Conservation (phyloP, 2,797 vertebrate genomes). For the Staurois parvus region DNA sequence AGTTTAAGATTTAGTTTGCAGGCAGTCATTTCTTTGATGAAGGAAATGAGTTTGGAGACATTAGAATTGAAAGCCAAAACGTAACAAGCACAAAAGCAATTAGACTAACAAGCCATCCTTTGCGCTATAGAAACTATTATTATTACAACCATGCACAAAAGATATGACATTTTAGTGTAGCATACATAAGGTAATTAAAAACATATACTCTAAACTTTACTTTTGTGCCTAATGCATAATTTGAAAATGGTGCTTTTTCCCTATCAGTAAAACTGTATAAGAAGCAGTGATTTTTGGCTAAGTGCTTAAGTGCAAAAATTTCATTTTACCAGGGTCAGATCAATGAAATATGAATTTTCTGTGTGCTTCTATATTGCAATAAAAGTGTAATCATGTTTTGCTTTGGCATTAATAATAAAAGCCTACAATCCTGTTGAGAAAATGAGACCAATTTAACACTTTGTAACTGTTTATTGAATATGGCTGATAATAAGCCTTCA, state of each 20-base stretch:
- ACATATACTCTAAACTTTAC: neutral
- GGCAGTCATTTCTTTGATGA: slow-evolving; percentile 41
- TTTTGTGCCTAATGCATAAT: neutral
- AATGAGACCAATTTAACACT: too few species aligned
- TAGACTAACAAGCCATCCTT: slow-evolving; percentile 6
- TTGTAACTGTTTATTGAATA: too few species aligned
- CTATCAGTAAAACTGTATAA: too few species aligned
- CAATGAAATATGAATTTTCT: too few species aligned
- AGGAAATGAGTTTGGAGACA: slow-evolving; percentile 26
- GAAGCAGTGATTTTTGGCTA: too few species aligned
- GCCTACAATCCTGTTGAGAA: too few species aligned
- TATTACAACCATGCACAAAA: neutral
- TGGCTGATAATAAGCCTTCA: too few species aligned
- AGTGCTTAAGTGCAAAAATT: too few species aligned
- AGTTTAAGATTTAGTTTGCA: slow-evolving; percentile 43
- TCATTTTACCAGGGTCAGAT: too few species aligned
- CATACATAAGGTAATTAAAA: neutral
- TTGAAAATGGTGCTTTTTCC: neutral
- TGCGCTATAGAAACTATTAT: neutral
- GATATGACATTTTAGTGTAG: neutral
- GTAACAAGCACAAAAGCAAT: slow-evolving; percentile 19
- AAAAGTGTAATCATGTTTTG: too few species aligned
- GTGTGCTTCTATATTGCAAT: too few species aligned
- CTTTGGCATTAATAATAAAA: too few species aligned
- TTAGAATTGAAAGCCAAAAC: slow-evolving; percentile 23